Evolutionary conservation across 2,888 invertebrate species (phyloP).

Genomic region (Hedya salicella): DNA sequence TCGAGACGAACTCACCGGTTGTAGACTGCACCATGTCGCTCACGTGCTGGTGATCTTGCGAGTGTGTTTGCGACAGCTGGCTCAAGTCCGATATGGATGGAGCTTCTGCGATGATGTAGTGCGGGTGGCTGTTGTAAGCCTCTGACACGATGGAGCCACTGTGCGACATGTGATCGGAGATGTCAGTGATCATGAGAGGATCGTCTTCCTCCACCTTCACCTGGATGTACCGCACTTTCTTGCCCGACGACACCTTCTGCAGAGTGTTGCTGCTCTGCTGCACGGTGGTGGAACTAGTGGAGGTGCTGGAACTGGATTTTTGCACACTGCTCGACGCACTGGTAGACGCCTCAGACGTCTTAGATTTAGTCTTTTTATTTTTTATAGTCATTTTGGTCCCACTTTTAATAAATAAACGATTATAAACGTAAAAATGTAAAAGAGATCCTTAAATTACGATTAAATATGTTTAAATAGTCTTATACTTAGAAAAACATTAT

Average conservation of each 20-base stretch:
- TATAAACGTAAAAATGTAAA: constrained; percentile 47
- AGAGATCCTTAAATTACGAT: constrained; percentile 73
- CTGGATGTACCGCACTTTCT: constrained; percentile 81
- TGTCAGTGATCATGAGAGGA: constrained; percentile 82
- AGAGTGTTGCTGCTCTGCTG: constrained; percentile 74
- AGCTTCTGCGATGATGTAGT: constrained; percentile 82
- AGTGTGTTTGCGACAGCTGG: constrained; percentile 75
- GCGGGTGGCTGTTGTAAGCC: constrained; percentile 81
- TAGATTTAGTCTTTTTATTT: constrained; percentile 84
- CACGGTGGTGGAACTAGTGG: constrained; percentile 72
- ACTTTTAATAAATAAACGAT: constrained; percentile 57
- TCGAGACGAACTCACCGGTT: constrained; percentile 77
- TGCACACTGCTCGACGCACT: constrained; percentile 80
- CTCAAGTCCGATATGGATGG: constrained; percentile 79
- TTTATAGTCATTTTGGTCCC: constrained; percentile 83
- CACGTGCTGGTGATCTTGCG: constrained; percentile 69
- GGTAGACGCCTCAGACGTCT: constrained; percentile 70
- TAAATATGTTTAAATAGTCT: constrained; percentile 66
- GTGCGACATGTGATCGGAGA: constrained; percentile 78
- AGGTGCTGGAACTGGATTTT: constrained; percentile 73
- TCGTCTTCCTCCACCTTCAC: constrained; percentile 84
- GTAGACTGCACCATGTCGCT: constrained; percentile 78
- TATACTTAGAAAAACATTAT: constrained; percentile 62
- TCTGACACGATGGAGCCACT: constrained; percentile 81
- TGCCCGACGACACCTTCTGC: constrained; percentile 79